Conservation (phyloP, 2,888 invertebrate genomes). For the Embidobia sp. region DNA sequence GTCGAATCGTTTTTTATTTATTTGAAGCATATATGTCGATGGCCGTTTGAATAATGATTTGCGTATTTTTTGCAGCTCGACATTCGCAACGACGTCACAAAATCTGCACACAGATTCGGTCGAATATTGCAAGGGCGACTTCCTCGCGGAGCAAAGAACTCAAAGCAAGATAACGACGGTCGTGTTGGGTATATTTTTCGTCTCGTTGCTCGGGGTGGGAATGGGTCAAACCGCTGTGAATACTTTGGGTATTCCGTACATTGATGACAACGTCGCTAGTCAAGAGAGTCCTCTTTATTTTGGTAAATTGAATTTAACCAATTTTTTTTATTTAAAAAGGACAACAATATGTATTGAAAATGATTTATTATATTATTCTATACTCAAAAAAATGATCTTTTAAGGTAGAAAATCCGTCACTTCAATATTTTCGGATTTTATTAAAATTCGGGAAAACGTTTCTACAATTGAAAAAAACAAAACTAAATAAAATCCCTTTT, state of each 20-base stretch:
- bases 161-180: slow-evolving; percentile 90
- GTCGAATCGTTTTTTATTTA: background rate
- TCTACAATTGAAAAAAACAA: too few species aligned
- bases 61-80: slow-evolving; percentile 67
- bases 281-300: slow-evolving; percentile 95
- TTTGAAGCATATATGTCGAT: too few species aligned
- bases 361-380: too few species aligned
- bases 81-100: slow-evolving; percentile 66
- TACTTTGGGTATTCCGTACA: slow-evolving; percentile 95
- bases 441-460: too few species aligned
- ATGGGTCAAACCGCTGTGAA: slow-evolving; percentile 96
- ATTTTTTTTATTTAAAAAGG: too few species aligned
- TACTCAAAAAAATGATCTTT: too few species aligned
- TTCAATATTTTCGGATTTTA: too few species aligned
- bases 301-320: slow-evolving; percentile 85
- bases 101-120: slow-evolving; percentile 68
- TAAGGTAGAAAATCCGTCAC: too few species aligned
- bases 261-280: slow-evolving; percentile 96
- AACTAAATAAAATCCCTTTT: too few species aligned
- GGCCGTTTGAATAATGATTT: slow-evolving; percentile 10
- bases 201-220: slow-evolving; percentile 93
- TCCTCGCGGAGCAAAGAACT: slow-evolving; percentile 85
- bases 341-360: too few species aligned
- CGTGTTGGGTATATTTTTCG: slow-evolving; percentile 93
- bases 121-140: slow-evolving; percentile 84